Base-by-base conservation (phyloP, 2,888 invertebrate genomes). In the Thera britannica region DNA sequence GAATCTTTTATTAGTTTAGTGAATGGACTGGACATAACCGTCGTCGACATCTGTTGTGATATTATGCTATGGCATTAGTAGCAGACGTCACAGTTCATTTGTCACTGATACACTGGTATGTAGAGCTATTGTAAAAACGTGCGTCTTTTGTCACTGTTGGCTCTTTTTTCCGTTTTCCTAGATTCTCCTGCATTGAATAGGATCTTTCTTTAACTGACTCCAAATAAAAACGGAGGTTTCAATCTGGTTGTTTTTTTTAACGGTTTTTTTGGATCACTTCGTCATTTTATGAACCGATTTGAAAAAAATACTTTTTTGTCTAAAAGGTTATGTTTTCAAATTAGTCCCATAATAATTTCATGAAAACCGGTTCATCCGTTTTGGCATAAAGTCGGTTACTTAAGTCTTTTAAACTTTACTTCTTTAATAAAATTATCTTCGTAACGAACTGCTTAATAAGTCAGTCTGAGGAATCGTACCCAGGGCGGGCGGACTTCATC, bases 1-100 rank as follows among this genome's bases (percentile, higher is more conserved):
- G 93, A 92, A 92, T 93, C 91, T 93, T 92, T 92, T 93, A 93
- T 93, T 92, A 91, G 91, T 90, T 91, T 87, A 80, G 90, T 88
- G 89, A 92, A 92, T 90, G 90, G 88, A 89, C 86, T 90, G 90
- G 92, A 90, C 90, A 90, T 93, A 91, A 92, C 89, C 89, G 90
- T 91, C 90, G 86, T 79, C 84, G 86, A 90, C 92, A 93, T 92
- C 90, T 93, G 93, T 91, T 92, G 88, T 90, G 86, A 90, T 93
- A 93, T 92, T 90, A 48, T 60, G 46, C 57, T 60, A 34, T 52
- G 34, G 52, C 34, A 8, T 51, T 23, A 7, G 65, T 61, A 61
- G 38, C 56, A 55, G 49, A 49, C 34, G 54, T 58, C 34, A 48
- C 38, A 23, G 38, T 57, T 38, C 38, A 38, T 52, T 66, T 52